phyloP scores from a whole-genome alignment of 2,113 vertebrate genomes.

The Channa maculata region DNA sequence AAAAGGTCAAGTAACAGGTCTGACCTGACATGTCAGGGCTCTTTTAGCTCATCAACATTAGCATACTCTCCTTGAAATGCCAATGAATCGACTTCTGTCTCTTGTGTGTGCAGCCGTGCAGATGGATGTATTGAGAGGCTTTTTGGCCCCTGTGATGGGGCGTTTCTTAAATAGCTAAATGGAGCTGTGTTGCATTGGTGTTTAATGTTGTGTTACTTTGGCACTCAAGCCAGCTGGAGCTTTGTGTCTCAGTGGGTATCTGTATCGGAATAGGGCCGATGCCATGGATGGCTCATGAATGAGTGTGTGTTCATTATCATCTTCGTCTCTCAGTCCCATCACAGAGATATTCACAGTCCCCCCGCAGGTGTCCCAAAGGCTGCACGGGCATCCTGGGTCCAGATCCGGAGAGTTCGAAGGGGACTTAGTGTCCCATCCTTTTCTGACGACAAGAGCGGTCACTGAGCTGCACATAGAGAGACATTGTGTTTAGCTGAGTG shows the following conservation, averaged over 20 bases:
- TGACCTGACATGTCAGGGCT: background rate
- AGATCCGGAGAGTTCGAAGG: constrained; percentile 59
- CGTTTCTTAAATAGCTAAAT: constrained; percentile 67
- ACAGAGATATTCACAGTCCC: constrained; percentile 72
- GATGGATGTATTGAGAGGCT: constrained; percentile 52
- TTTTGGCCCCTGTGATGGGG: constrained; percentile 47
- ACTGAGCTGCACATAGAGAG: constrained; percentile 60
- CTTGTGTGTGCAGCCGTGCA: constrained; percentile 53
- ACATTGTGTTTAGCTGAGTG: constrained; percentile 54
- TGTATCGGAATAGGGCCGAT: constrained; percentile 66
- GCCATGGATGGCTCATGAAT: constrained; percentile 77
- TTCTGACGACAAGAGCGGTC: constrained; percentile 41
- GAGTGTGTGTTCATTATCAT: constrained; percentile 61
- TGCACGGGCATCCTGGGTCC: constrained; percentile 48
- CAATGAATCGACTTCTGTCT: constrained; percentile 69
- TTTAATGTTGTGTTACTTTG: constrained; percentile 67
- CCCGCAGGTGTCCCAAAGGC: constrained; percentile 73
- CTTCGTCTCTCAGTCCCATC: constrained; percentile 54
- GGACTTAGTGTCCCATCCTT: constrained; percentile 33
- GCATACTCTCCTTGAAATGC: constrained; percentile 51
- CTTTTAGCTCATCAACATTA: constrained; percentile 26
- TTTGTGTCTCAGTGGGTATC: constrained; percentile 74
- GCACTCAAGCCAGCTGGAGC: constrained; percentile 72
- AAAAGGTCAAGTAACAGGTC: background rate
- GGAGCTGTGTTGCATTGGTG: constrained; percentile 66